Evolutionary conservation across 2,113 vertebrate species (phyloP).

Genomic region (Microcebus ravelobensis): DNA sequence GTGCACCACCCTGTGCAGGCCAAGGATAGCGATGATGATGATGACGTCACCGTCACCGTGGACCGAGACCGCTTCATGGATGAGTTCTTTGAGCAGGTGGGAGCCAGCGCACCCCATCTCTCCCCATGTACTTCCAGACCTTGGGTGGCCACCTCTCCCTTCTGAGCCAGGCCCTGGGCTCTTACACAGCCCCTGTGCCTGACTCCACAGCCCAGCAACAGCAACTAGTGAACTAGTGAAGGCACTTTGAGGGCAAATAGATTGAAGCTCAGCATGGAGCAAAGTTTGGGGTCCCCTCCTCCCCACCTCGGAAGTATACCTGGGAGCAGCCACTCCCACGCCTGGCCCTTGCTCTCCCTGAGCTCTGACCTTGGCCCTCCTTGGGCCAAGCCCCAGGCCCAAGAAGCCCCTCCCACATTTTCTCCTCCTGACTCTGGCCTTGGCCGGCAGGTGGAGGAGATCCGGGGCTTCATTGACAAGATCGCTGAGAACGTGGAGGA

Average conservation of each 20-base stretch:
- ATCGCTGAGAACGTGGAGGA: conserved; percentile 96
- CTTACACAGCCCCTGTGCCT: neutral
- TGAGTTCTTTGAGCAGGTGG: conserved; percentile 92
- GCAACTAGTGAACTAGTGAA: neutral
- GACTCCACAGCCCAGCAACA: neutral
- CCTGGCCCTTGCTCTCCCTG: neutral
- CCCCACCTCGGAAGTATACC: neutral
- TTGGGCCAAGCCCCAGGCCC: neutral
- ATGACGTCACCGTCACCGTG: conserved; percentile 89
- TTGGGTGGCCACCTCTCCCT: neutral
- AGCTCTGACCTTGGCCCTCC: neutral
- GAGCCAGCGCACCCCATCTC: neutral
- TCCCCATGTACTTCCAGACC: neutral
- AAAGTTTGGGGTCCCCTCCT: neutral
- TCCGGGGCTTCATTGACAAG: conserved; percentile 94
- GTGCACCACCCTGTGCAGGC: conserved; percentile 77
- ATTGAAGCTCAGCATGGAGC: neutral
- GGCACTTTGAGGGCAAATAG: neutral
- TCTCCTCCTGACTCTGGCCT: neutral
- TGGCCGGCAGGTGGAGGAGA: conserved; percentile 93
- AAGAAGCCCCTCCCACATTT: neutral
- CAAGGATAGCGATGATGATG: conserved; percentile 90
- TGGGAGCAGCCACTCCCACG: neutral
- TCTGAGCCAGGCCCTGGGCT: neutral
- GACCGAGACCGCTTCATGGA: conserved; percentile 92